Percentiles rank a stretch among this genome's conserved stretches.
phyloP scores from a whole-genome alignment of 2,113 vertebrate genomes.

The Ellobius talpinus region DNA sequence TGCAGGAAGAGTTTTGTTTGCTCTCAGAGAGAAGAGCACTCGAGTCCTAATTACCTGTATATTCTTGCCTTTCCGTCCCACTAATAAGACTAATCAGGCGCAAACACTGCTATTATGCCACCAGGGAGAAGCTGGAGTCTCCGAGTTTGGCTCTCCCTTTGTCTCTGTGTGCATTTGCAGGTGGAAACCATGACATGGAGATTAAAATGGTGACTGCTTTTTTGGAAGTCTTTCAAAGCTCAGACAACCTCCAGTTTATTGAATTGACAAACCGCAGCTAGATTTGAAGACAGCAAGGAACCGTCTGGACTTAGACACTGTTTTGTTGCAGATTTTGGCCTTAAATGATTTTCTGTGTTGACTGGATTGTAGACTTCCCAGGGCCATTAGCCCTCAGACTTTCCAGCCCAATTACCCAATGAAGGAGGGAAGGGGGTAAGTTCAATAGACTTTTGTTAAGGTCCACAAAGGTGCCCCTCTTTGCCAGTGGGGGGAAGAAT shows the following conservation, averaged over 20 bases:
- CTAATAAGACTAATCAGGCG: conserved; percentile 74
- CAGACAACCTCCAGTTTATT: conserved; percentile 48
- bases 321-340: conserved; percentile 31
- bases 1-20: conserved; percentile 78
- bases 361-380: conserved; percentile 70
- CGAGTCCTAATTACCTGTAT: conserved; percentile 79
- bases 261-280: conserved; percentile 38
- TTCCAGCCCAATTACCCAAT: conserved; percentile 72
- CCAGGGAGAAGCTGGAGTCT: conserved; percentile 35
- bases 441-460: conserved; percentile 81
- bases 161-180: conserved; percentile 41
- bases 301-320: not conserved
- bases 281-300: conserved; percentile 47
- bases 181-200: conserved; percentile 19
- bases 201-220: conserved; percentile 32
- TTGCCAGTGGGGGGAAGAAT: conserved; percentile 59
- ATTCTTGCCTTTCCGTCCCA: conserved; percentile 74
- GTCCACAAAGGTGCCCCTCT: conserved; percentile 76
- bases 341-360: conserved; percentile 63
- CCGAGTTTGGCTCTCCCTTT: conserved; percentile 41
- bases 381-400: conserved; percentile 68
- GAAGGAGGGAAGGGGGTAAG: conserved; percentile 55
- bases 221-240: conserved; percentile 61
- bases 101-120: conserved; percentile 59
- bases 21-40: conserved; percentile 71